Base-by-base conservation (phyloP, 1,140 invertebrate genomes). In the Drepana arcuata region DNA sequence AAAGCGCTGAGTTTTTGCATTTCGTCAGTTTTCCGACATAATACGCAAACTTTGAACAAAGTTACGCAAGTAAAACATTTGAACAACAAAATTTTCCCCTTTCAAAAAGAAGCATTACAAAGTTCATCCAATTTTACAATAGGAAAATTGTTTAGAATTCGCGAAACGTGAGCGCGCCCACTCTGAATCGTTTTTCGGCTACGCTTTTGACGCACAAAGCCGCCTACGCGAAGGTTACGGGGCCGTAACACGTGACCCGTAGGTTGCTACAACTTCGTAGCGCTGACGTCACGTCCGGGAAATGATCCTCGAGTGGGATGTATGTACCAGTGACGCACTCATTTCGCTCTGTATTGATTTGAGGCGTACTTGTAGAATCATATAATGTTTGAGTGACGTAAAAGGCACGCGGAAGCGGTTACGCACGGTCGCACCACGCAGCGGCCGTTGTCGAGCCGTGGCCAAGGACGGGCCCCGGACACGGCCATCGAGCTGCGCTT, bases 381-480 rank as follows among this genome's bases (percentile, higher is more conserved):
- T 21, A 30, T 34, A 34, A 2, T 42, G 23, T 43, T 33, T 30
- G 27, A 21, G 39, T 60, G 52, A 64, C 55, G 57, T 56, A 25
- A 41, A 16, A 16, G 45, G 56, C 35, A 61, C 48, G 56, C 69
- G 69, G 69, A 73, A 73, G 64, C 57, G 45, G 65, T 59, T 60
- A 65, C 66, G 64, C 53, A 55, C 54, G 48, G 60, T 48, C 49
- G 42, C 57, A 47, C 34, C 40, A 35, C 48, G 41, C 52, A 35
- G 38, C 42, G 16, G 16, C 39, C 33, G 36, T 23, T 12, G 34
- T 36, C 35, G 61, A 48, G 50, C 51, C 59, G 48, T 58, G 59
- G 67, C 65, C 68, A 70, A 72, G 71, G 71, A 67, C 71, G 55
- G 50, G 42, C 45, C 43, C 38, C 44, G 45, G 50, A 41, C 59